These are phyloP conservation scores for Pelodytes ibericus DNA, from an alignment of 2,797 vertebrate genomes.

Conservation along the genomic window DNA sequence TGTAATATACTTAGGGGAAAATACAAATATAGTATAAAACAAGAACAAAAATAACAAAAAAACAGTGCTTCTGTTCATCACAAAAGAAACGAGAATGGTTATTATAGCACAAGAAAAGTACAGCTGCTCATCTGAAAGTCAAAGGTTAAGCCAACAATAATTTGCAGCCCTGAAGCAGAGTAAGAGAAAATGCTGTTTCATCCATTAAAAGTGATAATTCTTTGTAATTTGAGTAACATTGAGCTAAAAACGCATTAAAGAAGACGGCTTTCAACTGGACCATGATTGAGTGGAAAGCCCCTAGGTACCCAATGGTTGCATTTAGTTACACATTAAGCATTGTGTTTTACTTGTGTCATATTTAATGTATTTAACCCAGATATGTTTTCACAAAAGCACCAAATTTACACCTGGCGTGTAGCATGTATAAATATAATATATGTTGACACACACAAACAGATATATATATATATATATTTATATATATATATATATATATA, in stretches of 20 bases:
- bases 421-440: background rate
- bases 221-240: slow-evolving; percentile 13
- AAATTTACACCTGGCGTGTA: slow-evolving; percentile 22
- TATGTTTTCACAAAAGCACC: background rate
- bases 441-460: too few species aligned
- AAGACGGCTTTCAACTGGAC: slow-evolving; percentile 15
- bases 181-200: slow-evolving; percentile 11
- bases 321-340: background rate
- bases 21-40: too few species aligned
- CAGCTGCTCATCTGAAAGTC: slow-evolving; percentile 23
- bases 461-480: too few species aligned
- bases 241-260: background rate
- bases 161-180: slow-evolving; percentile 16
- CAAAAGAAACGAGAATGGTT: background rate
- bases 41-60: too few species aligned
- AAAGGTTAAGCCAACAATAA: slow-evolving; percentile 34
- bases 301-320: slow-evolving; percentile 8
- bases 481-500: too few species aligned
- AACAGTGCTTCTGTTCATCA: background rate
- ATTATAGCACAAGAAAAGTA: background rate
- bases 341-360: background rate
- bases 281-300: slow-evolving; percentile 37
- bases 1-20: too few species aligned
- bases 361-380: background rate
- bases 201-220: slow-evolving; percentile 14